Conservation (phyloP, 2,888 invertebrate species). For the Athalia cordata region DNA sequence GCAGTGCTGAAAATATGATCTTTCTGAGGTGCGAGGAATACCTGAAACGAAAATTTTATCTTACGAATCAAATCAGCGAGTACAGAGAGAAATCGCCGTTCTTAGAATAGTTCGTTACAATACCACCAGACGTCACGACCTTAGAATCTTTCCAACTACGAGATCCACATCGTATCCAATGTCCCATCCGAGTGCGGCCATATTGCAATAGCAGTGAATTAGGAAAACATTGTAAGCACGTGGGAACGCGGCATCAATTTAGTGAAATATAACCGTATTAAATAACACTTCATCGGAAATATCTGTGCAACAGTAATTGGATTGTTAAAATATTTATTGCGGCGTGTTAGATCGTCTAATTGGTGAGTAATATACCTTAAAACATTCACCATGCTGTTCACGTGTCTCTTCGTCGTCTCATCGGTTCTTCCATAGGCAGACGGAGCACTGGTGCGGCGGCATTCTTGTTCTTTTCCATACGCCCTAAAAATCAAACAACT, state of each 20-base stretch:
- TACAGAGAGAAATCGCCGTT: too few relatives aligned
- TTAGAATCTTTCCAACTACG: neutral
- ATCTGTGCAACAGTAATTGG: neutral
- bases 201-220: conserved; percentile 80
- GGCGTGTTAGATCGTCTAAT: conserved; percentile 12
- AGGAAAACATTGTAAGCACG: conserved; percentile 83
- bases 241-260: conserved; percentile 69
- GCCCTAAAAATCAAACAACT: conserved; percentile 7
- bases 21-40: too few relatives aligned
- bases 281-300: neutral
- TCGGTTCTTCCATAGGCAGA: neutral
- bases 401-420: conserved; percentile 14
- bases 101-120: too few relatives aligned
- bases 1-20: too few relatives aligned
- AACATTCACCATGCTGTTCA: conserved; percentile 33
- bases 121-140: too few relatives aligned
- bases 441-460: conserved; percentile 9
- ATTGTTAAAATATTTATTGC: neutral
- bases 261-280: neutral
- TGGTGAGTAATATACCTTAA: conserved; percentile 14
- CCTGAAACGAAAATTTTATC: too few relatives aligned
- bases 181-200: conserved; percentile 74
- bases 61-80: too few relatives aligned
- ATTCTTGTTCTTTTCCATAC: conserved; percentile 30
- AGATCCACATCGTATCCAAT: neutral